Percentiles rank a stretch among this genome's conserved stretches.
These are phyloP conservation scores for Poeciliopsis presidionis DNA, from an alignment of 2,797 vertebrate species.

Conservation along the genomic window DNA sequence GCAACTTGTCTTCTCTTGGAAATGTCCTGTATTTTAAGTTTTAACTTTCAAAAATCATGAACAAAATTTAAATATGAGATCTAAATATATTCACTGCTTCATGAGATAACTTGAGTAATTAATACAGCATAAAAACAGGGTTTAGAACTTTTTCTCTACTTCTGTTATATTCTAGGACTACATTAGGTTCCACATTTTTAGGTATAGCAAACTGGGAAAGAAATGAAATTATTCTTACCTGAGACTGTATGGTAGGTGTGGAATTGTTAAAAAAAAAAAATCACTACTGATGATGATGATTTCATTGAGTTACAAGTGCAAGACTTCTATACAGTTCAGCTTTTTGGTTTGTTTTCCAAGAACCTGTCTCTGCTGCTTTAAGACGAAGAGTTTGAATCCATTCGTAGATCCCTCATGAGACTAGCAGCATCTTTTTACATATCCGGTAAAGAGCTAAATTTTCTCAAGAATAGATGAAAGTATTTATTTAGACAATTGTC, in stretches of 20 bases:
- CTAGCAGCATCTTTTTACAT: background rate
- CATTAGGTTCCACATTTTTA: background rate
- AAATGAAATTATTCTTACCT: background rate
- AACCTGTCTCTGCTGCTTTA: too few species aligned
- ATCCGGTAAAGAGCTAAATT: background rate
- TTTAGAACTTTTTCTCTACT: background rate
- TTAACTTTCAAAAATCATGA: background rate
- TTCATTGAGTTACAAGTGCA: too few species aligned
- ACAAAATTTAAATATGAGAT: background rate
- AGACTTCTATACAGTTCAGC: background rate
- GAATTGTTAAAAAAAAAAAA: background rate
- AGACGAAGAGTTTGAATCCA: background rate
- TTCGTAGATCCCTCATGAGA: background rate
- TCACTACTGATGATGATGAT: too few species aligned
- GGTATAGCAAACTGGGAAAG: background rate
- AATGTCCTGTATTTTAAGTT: background rate
- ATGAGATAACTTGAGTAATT: background rate
- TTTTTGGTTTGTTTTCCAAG: background rate
- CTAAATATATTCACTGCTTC: background rate
- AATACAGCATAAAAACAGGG: background rate
- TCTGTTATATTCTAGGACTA: background rate
- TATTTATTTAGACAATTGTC: background rate
- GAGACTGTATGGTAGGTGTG: background rate
- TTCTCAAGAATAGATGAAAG: background rate
- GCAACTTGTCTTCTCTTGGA: background rate